Base-by-base conservation (phyloP, 2,113 vertebrate genomes). In the Prinia subflava region DNA sequence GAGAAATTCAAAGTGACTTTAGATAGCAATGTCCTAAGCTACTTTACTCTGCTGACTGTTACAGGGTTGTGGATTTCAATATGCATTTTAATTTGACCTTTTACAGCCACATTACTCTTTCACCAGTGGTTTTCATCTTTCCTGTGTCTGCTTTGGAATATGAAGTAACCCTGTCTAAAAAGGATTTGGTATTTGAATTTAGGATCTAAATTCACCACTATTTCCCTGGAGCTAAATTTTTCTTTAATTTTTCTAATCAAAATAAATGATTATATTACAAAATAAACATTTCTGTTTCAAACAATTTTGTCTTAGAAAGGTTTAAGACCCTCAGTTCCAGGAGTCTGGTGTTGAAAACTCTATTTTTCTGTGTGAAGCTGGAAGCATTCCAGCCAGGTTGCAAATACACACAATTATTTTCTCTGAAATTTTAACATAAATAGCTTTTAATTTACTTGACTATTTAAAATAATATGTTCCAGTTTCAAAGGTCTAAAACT, bases 1-100 rank as follows among this genome's bases (percentile, higher is more conserved):
- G 65, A 87, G 74, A 94, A 92, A 80, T 85, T 95, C 87, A 94
- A 87, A 95, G 57, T 92, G 46, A 95, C 84, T 92, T 92, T 85
- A 95, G 69, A 65, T 69, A 79, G 23, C 30, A 87, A 42, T 68
- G 74, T 84, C 70, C 74, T 87, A 79, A 91, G 23, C 31, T 73
- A 56, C 70, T 94, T 84, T 60, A 55, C 39, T 86, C 42, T 80
- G 77, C 74, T 94, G 76, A 83, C 89, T 81, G 13, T 57, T 64
- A 73, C 60, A 74, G 70, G 89, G 47, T 49, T 75, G 30, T 52
- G 30, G 57, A 76, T 89, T 68, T 87, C 57, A 35, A 64, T 76
- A 70, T 64, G 41, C 46, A 82, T 89, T 97, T 87, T 89, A 90
- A 84, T 68, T 76, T 75, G 53, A 94, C 77, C 57, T 94, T 87